A percentile compares a stretch with the other conserved stretches of the same genome.
Conservation (phyloP, 2,113 vertebrate genomes). For the Suncus etruscus region DNA sequence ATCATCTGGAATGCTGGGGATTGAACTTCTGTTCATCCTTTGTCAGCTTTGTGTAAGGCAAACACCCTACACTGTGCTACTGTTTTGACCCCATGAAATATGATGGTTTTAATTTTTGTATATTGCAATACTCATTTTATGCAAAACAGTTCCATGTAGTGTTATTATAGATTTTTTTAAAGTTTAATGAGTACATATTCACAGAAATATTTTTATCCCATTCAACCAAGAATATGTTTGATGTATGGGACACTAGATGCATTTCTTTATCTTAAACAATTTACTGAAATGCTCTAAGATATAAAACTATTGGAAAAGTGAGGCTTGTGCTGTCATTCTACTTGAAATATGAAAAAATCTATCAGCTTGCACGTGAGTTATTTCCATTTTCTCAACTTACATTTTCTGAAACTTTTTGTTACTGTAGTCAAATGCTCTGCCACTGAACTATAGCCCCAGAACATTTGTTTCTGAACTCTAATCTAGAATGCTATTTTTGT, state of each 20-base stretch:
- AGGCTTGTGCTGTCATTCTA: constrained; percentile 67
- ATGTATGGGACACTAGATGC: constrained; percentile 35
- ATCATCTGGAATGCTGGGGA: no score
- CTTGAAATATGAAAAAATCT: constrained; percentile 66
- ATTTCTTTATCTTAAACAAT: constrained; percentile 75
- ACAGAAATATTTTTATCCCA: constrained; percentile 48
- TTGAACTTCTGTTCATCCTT: no score
- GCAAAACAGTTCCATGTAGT: not conserved
- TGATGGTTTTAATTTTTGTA: not conserved
- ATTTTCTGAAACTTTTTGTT: constrained; percentile 66
- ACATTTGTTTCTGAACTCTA: constrained; percentile 42
- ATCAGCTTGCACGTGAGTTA: constrained; percentile 22
- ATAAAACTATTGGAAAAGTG: constrained; percentile 69
- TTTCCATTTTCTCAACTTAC: constrained; percentile 71
- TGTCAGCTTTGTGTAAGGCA: no score
- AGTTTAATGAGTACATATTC: constrained; percentile 22
- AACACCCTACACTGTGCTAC: no score
- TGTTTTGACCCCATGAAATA: not conserved
- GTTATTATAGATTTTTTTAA: constrained; percentile 38
- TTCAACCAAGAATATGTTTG: constrained; percentile 69
- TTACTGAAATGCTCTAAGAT: constrained; percentile 66
- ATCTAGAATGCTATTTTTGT: not conserved
- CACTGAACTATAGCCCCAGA: no score
- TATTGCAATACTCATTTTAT: not conserved
- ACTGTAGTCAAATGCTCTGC: no score